Evolutionary conservation across 1,140 invertebrate genomes (phyloP).

Genomic region (Zelostemma sp.): DNA sequence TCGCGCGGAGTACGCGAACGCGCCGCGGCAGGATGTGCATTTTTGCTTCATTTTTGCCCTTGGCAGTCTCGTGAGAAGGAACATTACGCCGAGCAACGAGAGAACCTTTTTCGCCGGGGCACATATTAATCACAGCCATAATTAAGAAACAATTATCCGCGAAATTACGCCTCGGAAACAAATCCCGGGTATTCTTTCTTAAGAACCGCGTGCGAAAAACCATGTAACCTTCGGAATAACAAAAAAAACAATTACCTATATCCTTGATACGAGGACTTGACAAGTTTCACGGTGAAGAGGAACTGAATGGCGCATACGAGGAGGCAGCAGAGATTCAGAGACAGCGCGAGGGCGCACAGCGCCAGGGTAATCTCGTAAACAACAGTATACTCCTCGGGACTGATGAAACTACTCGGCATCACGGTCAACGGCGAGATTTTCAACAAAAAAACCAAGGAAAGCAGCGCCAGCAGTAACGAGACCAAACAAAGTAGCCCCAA

Average conservation of each 20-base stretch:
- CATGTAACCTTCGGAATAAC: too few relatives aligned
- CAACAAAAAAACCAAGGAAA: constrained; percentile 87
- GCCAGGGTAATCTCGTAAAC: constrained; percentile 93
- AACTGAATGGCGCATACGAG: constrained; percentile 95
- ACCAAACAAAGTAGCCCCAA: constrained; percentile 87
- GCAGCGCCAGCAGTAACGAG: constrained; percentile 83
- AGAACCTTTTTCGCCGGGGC: neutral
- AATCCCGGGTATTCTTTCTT: too few relatives aligned
- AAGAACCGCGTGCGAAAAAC: too few relatives aligned
- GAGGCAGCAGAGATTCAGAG: constrained; percentile 89
- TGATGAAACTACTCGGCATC: constrained; percentile 72
- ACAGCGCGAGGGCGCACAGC: constrained; percentile 87
- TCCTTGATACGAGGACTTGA: constrained; percentile 76
- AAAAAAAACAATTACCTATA: constrained; percentile 54
- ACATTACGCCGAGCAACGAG: constrained; percentile 21
- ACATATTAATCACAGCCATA: neutral
- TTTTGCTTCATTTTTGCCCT: constrained; percentile 27
- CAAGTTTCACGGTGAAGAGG: constrained; percentile 91
- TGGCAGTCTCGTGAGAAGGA: constrained; percentile 43
- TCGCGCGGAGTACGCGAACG: neutral
- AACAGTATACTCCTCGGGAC: constrained; percentile 83
- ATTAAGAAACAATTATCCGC: neutral
- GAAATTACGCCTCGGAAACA: neutral
- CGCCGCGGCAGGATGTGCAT: constrained; percentile 21
- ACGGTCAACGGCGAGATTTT: constrained; percentile 81